These are phyloP conservation scores for Limnothrissa miodon DNA, from an alignment of 2,113 vertebrate genomes.

Conservation along the genomic window DNA sequence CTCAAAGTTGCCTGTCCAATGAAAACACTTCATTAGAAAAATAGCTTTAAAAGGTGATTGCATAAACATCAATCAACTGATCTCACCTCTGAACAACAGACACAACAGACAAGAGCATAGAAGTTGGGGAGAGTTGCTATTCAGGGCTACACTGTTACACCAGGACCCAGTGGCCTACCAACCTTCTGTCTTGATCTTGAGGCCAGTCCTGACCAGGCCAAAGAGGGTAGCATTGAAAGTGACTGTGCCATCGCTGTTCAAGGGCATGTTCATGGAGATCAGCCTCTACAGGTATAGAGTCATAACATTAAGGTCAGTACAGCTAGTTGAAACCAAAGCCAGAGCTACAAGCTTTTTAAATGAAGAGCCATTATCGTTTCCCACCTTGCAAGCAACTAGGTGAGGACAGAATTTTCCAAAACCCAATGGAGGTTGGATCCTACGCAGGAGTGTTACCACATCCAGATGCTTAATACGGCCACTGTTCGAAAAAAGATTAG, in stretches of 20 bases:
- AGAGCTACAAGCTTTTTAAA: background rate
- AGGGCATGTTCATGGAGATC: constrained; percentile 95
- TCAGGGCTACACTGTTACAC: background rate
- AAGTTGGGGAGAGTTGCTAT: background rate
- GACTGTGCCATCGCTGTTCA: constrained; percentile 90
- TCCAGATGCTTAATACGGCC: constrained; percentile 93
- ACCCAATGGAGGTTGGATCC: constrained; percentile 90
- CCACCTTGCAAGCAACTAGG: constrained; percentile 88
- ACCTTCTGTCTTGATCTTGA: constrained; percentile 97
- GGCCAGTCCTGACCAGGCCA: constrained; percentile 85
- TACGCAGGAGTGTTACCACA: constrained; percentile 87
- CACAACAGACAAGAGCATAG: background rate
- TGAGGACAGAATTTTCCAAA: constrained; percentile 95
- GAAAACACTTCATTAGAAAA: background rate
- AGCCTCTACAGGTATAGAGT: constrained; percentile 70
- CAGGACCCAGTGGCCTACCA: constrained; percentile 29
- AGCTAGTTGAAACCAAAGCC: background rate
- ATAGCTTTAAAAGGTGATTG: no score
- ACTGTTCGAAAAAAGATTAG: constrained; percentile 58
- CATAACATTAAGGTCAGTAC: background rate
- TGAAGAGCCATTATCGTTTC: background rate
- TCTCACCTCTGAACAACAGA: background rate
- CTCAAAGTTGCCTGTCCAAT: constrained; percentile 84
- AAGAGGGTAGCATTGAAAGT: constrained; percentile 94
- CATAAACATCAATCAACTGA: no score